Evolutionary conservation across 1,140 invertebrate species (phyloP).

Genomic region (Calycopis cecrops): DNA sequence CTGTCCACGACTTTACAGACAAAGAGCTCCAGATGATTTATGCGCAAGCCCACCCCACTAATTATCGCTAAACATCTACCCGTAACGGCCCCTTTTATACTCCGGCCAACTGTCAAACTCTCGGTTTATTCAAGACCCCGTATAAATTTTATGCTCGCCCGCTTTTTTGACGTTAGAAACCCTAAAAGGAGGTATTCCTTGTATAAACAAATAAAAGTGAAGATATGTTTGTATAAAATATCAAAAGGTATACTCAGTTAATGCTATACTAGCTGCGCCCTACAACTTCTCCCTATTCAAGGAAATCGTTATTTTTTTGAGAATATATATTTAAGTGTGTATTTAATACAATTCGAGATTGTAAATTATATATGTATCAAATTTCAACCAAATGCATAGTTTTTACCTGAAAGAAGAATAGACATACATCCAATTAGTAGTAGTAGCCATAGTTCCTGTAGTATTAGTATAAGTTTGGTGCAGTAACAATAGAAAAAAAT

Average conservation of each 20-base stretch:
- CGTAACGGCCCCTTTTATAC: conserved; percentile 14
- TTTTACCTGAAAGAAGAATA: too few relatives aligned
- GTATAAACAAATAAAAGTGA: not conserved
- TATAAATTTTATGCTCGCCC: conserved; percentile 15
- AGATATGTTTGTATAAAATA: not conserved
- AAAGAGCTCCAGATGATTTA: conserved; percentile 19
- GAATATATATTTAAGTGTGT: too few relatives aligned
- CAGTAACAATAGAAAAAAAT: too few relatives aligned
- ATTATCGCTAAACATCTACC: conserved; percentile 22
- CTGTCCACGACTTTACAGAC: conserved; percentile 10
- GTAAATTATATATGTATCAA: too few relatives aligned
- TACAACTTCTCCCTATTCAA: too few relatives aligned
- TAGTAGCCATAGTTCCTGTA: too few relatives aligned
- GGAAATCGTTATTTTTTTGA: too few relatives aligned
- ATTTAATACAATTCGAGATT: too few relatives aligned
- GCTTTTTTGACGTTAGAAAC: conserved; percentile 19
- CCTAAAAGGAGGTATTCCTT: conserved; percentile 12
- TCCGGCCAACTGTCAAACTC: conserved; percentile 18
- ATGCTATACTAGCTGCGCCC: too few relatives aligned
- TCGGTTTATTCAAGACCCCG: conserved; percentile 3
- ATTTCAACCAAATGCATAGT: too few relatives aligned
- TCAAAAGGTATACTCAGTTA: not conserved
- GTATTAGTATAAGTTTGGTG: too few relatives aligned
- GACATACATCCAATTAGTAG: too few relatives aligned
- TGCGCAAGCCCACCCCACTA: conserved; percentile 15